Evolutionary conservation across 2,797 vertebrate genomes (phyloP).

Genomic region (Alca torda): DNA sequence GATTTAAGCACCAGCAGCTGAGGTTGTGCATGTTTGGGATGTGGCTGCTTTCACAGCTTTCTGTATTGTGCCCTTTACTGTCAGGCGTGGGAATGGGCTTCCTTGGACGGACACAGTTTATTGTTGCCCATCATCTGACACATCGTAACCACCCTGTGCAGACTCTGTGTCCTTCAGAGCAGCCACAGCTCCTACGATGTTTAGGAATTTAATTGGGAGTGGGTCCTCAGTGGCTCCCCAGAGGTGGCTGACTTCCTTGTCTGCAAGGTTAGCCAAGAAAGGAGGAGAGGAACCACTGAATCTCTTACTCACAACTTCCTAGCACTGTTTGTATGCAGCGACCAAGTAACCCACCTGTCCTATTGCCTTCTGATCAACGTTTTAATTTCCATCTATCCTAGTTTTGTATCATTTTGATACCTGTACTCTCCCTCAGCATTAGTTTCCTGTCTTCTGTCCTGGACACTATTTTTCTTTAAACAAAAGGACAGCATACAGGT

Average conservation of each 20-base stretch:
- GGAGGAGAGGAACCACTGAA: not conserved
- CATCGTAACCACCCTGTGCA: rapidly evolving
- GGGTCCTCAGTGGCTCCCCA: not conserved
- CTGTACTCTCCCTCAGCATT: not conserved
- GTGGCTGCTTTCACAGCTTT: not conserved
- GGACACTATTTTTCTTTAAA: not conserved
- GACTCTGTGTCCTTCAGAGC: not conserved
- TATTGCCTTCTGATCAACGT: not conserved
- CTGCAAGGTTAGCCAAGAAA: not conserved
- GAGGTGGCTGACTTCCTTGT: not conserved
- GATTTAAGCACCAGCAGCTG: not conserved
- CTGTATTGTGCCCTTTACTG: not conserved
- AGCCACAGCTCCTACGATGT: not conserved
- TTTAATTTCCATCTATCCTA: not conserved
- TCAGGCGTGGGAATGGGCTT: not conserved
- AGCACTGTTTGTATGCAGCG: not conserved
- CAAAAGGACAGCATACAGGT: not conserved
- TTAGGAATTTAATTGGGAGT: not conserved
- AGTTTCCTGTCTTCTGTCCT: not conserved
- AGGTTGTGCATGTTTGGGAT: not conserved
- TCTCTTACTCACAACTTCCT: not conserved
- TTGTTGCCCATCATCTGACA: not conserved
- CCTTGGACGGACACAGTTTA: not conserved
- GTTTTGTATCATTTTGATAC: not conserved
- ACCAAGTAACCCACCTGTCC: not conserved